Evolutionary conservation across 2,888 invertebrate species (phyloP).

Genomic region (Buathra laborator): DNA sequence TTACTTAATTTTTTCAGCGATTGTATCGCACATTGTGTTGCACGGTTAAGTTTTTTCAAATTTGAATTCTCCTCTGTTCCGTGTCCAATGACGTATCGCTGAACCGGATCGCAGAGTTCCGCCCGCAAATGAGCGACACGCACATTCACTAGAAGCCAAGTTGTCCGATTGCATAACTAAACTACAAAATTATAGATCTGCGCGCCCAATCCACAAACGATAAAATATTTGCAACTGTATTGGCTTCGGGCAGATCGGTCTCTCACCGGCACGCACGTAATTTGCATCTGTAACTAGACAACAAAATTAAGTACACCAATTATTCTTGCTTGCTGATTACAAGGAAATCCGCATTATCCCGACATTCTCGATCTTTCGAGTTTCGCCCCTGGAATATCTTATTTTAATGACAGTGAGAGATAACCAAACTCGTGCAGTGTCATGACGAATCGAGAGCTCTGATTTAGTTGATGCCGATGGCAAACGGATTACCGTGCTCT

Average conservation of each 20-base stretch:
- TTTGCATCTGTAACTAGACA: background rate
- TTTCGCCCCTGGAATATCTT: background rate
- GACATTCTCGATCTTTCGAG: background rate
- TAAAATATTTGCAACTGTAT: background rate
- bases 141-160: background rate
- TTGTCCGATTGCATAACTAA: background rate
- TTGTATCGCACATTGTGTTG: background rate
- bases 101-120: too few relatives aligned
- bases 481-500: background rate
- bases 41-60: background rate
- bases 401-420: conserved; percentile 11
- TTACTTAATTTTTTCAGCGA: background rate
- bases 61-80: background rate
- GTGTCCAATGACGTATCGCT: too few relatives aligned
- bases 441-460: background rate
- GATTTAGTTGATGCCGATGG: conserved; percentile 14
- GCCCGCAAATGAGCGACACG: too few relatives aligned
- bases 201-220: too few relatives aligned
- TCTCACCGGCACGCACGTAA: background rate
- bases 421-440: background rate
- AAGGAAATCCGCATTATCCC: background rate
- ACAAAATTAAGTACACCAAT: background rate
- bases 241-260: background rate
- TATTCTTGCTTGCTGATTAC: background rate
- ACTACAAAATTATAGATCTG: background rate